Evolutionary conservation across 1,140 invertebrate genomes (phyloP).

Genomic region (Temnothorax longispinosus): DNA sequence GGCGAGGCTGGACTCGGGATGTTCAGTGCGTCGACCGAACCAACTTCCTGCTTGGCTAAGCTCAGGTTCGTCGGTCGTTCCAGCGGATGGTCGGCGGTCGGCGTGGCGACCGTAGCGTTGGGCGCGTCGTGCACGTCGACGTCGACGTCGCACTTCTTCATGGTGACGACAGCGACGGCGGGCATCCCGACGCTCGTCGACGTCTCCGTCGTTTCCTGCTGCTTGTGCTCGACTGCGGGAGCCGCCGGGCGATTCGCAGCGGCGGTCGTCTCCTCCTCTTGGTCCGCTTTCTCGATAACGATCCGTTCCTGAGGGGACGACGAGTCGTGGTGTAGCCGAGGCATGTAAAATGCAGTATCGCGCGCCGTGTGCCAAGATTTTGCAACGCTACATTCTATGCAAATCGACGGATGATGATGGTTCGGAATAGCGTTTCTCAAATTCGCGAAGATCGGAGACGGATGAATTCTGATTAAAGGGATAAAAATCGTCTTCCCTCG

Average conservation of each 20-base stretch:
- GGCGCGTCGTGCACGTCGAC: conserved; percentile 57
- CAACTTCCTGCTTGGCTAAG: conserved; percentile 60
- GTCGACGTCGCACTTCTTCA: conserved; percentile 47
- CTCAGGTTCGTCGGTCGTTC: conserved; percentile 69
- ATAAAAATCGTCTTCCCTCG: not conserved
- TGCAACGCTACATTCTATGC: conserved; percentile 84
- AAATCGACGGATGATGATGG: conserved; percentile 71
- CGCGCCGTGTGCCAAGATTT: conserved; percentile 78
- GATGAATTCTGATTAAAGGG: not conserved
- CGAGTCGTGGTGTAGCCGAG: conserved; percentile 53
- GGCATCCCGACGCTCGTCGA: conserved; percentile 50
- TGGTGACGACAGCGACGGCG: not conserved
- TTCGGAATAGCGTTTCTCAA: conserved; percentile 73
- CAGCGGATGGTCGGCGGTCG: conserved; percentile 20
- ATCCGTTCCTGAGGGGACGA: conserved; percentile 79
- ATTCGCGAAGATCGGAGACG: conserved; percentile 39
- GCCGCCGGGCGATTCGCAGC: conserved; percentile 67
- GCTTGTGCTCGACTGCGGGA: conserved; percentile 74
- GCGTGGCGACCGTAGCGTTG: not conserved
- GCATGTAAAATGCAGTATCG: conserved; percentile 47
- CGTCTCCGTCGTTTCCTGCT: conserved; percentile 68
- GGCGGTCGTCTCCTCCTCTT: conserved; percentile 61
- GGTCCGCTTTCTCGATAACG: conserved; percentile 75
- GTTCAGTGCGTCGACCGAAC: conserved; percentile 56
- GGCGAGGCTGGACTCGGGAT: conserved; percentile 78